Percentiles rank a stretch among this genome's conserved stretches.
These are phyloP conservation scores for Cryptosula pallasiana DNA, from an alignment of 2,888 invertebrate genomes.

Conservation along the genomic window DNA sequence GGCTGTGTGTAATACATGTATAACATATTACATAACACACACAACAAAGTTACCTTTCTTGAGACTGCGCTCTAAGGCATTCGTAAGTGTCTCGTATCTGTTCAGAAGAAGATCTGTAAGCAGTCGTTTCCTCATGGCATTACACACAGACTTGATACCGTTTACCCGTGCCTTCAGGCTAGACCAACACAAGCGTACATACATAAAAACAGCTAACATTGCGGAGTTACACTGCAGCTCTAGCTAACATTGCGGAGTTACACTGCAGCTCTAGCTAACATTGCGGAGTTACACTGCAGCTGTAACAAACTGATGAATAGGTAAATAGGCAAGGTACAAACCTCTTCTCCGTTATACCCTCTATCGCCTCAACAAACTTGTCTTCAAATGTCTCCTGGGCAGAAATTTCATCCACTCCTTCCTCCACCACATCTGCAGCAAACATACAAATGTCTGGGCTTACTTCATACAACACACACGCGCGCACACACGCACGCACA, in stretches of 20 bases:
- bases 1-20: too few relatives aligned
- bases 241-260: neutral
- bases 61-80: slow-evolving; percentile 60
- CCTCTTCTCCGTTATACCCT: slow-evolving; percentile 82
- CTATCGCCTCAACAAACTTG: slow-evolving; percentile 78
- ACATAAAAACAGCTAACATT: neutral
- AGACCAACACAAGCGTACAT: slow-evolving; percentile 31
- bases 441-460: too few relatives aligned
- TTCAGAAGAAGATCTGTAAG: slow-evolving; percentile 71
- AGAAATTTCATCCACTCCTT: slow-evolving; percentile 54
- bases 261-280: neutral
- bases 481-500: neutral
- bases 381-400: slow-evolving; percentile 77
- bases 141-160: slow-evolving; percentile 67
- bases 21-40: too few relatives aligned
- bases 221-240: neutral
- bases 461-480: neutral
- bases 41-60: slow-evolving; percentile 59
- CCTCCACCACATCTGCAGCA: neutral
- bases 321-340: slow-evolving; percentile 29
- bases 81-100: slow-evolving; percentile 56
- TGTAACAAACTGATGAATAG: neutral
- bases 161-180: slow-evolving; percentile 70
- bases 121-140: slow-evolving; percentile 72
- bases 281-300: neutral